These are phyloP conservation scores for Hemitrygon akajei DNA, from an alignment of 2,797 vertebrate genomes.

Conservation along the genomic window DNA sequence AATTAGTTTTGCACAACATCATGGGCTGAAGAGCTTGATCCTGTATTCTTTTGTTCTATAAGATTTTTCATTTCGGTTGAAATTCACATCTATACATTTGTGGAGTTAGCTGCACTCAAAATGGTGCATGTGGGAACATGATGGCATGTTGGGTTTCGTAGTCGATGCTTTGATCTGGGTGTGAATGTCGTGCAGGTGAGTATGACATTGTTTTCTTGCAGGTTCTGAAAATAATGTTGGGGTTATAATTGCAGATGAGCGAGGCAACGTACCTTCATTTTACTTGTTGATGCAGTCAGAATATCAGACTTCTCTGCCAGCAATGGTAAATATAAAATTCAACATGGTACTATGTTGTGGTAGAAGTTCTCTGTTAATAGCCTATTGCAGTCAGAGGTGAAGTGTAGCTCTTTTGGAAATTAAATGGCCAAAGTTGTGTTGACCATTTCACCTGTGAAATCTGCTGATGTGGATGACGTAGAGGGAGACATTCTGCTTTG, in stretches of 20 bases:
- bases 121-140: not conserved
- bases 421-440: too few species aligned
- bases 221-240: not conserved
- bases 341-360: not conserved
- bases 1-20: too few species aligned
- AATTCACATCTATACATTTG: not conserved
- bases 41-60: too few species aligned
- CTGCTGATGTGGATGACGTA: not conserved
- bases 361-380: not conserved
- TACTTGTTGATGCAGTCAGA: not conserved
- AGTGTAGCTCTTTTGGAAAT: not conserved
- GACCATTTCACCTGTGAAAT: not conserved
- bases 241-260: not conserved
- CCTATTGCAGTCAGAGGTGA: not conserved
- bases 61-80: not conserved
- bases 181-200: not conserved
- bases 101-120: not conserved
- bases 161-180: not conserved
- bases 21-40: too few species aligned
- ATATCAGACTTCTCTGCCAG: not conserved
- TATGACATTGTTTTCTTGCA: not conserved
- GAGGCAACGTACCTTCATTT: not conserved
- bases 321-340: not conserved
- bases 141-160: not conserved
- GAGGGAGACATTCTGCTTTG: not conserved